These are phyloP conservation scores for Mya arenaria DNA, from an alignment of 1,140 invertebrate genomes.

Conservation along the genomic window DNA sequence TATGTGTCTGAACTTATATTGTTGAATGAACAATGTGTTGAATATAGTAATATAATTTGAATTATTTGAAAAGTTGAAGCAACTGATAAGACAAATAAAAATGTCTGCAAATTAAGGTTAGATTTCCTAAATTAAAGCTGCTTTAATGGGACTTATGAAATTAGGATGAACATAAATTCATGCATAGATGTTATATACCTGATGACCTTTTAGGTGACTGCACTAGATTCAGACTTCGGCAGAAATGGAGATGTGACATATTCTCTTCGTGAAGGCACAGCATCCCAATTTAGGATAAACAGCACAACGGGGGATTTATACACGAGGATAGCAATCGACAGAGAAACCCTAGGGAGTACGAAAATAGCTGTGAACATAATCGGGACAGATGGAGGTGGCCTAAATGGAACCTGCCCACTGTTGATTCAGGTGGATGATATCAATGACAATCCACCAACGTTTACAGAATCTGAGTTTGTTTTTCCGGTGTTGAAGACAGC, in stretches of 20 bases:
- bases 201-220: slow-evolving; percentile 84
- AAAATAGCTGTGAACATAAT: slow-evolving; percentile 31
- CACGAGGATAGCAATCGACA: slow-evolving; percentile 52
- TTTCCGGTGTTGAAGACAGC: slow-evolving; percentile 93
- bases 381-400: slow-evolving; percentile 32
- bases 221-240: slow-evolving; percentile 93
- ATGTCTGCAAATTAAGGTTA: neutral
- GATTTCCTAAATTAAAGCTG: neutral
- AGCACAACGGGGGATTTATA: slow-evolving; percentile 47
- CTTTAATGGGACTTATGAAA: neutral
- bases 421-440: slow-evolving; percentile 91
- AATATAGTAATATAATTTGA: neutral
- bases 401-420: slow-evolving; percentile 41
- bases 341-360: slow-evolving; percentile 30
- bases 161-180: neutral
- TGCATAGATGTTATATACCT: too few species aligned
- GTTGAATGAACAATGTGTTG: too few species aligned
- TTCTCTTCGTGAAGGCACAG: slow-evolving; percentile 1
- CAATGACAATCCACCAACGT: slow-evolving; percentile 98
- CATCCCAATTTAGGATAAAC: slow-evolving; percentile 56
- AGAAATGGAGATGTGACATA: slow-evolving; percentile 93
- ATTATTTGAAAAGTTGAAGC: neutral
- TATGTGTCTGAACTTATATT: too few species aligned
- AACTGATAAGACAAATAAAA: neutral
- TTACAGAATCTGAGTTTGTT: slow-evolving; percentile 96